phyloP scores from a whole-genome alignment of 1,140 invertebrate genomes.

The Drosophila simulans region DNA sequence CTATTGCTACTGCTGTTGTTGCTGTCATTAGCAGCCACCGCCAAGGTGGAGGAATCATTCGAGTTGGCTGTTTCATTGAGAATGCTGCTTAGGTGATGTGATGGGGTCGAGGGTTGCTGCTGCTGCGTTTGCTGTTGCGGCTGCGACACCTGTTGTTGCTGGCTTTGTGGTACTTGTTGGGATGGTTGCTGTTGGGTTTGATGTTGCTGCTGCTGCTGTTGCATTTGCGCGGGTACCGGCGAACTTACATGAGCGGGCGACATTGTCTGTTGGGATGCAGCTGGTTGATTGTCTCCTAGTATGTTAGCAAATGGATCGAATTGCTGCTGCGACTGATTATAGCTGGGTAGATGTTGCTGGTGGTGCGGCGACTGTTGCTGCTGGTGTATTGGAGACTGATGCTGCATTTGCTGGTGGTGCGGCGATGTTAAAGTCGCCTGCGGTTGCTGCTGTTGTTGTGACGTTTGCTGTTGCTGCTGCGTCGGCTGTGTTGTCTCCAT shows the following conservation, averaged over 20 bases:
- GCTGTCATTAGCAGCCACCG: constrained; percentile 79
- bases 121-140: constrained; percentile 42
- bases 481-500: constrained; percentile 41
- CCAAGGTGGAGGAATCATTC: constrained; percentile 79
- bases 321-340: constrained; percentile 71
- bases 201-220: constrained; percentile 47
- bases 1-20: constrained; percentile 84
- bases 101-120: constrained; percentile 59
- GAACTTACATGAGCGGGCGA: constrained; percentile 75
- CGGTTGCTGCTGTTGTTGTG: constrained; percentile 33
- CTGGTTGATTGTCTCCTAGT: constrained; percentile 27
- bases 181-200: constrained; percentile 42
- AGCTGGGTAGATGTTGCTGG: constrained; percentile 65
- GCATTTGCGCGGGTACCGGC: constrained; percentile 62
- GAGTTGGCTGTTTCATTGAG: constrained; percentile 81
- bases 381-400: constrained; percentile 69
- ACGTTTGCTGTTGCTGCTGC: constrained; percentile 40
- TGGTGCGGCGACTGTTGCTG: constrained; percentile 65
- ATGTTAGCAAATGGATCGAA: constrained; percentile 76
- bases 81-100: constrained; percentile 79
- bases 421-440: constrained; percentile 52
- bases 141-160: constrained; percentile 34
- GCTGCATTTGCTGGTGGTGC: constrained; percentile 75
- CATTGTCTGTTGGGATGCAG: constrained; percentile 52
- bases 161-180: constrained; percentile 32